Evolutionary conservation across 2,797 vertebrate genomes (phyloP), one percentile per base, ranked within the genome.

Genomic region (Jordanella pulchra): DNA sequence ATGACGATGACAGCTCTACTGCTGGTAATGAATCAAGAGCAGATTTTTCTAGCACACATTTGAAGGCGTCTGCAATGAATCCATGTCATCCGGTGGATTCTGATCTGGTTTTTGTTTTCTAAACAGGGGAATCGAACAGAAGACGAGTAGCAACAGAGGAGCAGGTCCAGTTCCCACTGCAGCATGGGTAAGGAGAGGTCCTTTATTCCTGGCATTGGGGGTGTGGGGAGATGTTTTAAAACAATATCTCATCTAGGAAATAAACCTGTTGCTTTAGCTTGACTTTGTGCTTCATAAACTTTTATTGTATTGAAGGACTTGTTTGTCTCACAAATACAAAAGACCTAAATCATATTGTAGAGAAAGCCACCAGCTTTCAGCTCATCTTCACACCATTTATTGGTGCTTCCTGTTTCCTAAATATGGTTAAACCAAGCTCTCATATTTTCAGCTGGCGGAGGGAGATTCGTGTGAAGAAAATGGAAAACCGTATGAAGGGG

Each of bases 81-180:
- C 44, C 1, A 3, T 15, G 7, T 12, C 53, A 32, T 51, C 18
- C 48, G 4, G 47, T 12, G n/a, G 28, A 27, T 71, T 17, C 65
- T 82, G 3, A 85, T 0, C 18, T 0, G 51, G 58, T 10, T 67
- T 73, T 25, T 86, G 17, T 84, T 85, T 75, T 12, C 78, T 51
- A 0, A 71, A 73, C 89, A 98, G 97, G 95, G 65, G 96, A 96
- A 82, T 87, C 91, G 23, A 93, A 91, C 65, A 96, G 92, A 65
- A 94, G 97, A 69, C 95, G 97, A 81, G 94, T 99, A 56, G 97
- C 97, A 58, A 97, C 97, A 2, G 96, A 96, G 77, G 96, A 97
- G 75, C 97, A 98, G 90, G 97, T 99, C 80, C 95, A 95, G 72
- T 95, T 97, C 71, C 96, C 97, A 3, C 93, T 99, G 85, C 90